Base-by-base conservation (phyloP, 92 coral and sea anemone genomes). In the Phymanthus crucifer region DNA sequence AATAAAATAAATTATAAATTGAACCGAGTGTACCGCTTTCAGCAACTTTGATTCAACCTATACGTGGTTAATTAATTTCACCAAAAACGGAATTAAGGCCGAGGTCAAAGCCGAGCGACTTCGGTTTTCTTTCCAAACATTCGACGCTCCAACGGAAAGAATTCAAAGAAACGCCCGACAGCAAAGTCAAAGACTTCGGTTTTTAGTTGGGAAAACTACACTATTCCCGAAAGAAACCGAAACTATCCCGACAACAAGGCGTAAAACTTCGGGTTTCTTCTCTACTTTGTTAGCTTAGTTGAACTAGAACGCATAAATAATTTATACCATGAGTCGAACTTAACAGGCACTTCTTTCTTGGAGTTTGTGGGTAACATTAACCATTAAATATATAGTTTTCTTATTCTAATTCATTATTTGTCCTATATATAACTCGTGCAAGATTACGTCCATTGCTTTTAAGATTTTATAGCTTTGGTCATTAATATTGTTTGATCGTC, bases 371-470 rank as follows among this genome's bases (percentile, higher is more conserved):
- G 26, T 61, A 61, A 61, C 33, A 61, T 29, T 61, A 61, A 27
- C 68, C 68, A 61, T 24, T 61, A 24, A 54, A 61, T 61, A 61
- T 61, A 61, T 9, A 9, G 26, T 27, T 61, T 6, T 24, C 4
- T 61, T 61, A 61, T 27, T 29, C 9, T 12, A 1, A 24, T 61
- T 27, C 7, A 29, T 61, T 61, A 61, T 61, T 61, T 61, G 27
- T 24, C 29, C 17, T 61, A 16, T 4, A 6, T 54, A 14, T 4
- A n/a, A 61, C 29, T 61, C 68, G 68, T 61, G 68, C 68, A 61
- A 61, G 14, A 43, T 61, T 61, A 61, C 68, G 68, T 61, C 29
- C 68, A 61, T 61, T 61, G 33, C 68, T 61, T 24, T 61, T 29
- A 29, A 61, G 32, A 7, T 61, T 21, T 54, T 54, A 54, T 61